Evolutionary conservation across 2,888 invertebrate genomes (phyloP).

Genomic region (Clepsis dumicolana): DNA sequence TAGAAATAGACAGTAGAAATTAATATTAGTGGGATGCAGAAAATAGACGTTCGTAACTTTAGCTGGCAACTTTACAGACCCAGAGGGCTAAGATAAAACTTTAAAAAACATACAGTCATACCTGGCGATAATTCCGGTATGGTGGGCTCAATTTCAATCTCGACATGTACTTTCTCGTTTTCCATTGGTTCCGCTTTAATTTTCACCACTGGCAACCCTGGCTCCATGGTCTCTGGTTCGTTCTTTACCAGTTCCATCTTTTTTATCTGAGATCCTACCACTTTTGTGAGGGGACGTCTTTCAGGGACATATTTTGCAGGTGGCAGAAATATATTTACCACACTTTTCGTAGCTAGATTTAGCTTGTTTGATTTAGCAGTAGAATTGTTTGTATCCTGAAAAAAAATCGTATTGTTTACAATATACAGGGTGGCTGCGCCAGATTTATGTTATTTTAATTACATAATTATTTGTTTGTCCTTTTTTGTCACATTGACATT

Average conservation of each 20-base stretch:
- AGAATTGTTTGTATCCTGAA: slow-evolving; percentile 39
- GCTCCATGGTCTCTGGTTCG: slow-evolving; percentile 27
- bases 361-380: slow-evolving; percentile 20
- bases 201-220: slow-evolving; percentile 38
- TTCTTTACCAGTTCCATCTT: slow-evolving; percentile 15
- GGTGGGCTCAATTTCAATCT: slow-evolving; percentile 16
- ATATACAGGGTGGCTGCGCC: too few relatives aligned
- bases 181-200: slow-evolving; percentile 37
- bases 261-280: slow-evolving; percentile 1
- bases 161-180: slow-evolving; percentile 20
- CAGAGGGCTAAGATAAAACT: too few relatives aligned
- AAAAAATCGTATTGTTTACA: slow-evolving; percentile 17
- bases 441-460: too few relatives aligned
- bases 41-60: too few relatives aligned
- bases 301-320: slow-evolving; percentile 29
- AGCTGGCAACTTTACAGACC: too few relatives aligned
- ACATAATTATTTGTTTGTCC: too few relatives aligned
- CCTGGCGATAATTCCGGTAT: slow-evolving; percentile 15
- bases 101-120: not conserved
- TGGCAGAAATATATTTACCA: slow-evolving; percentile 37
- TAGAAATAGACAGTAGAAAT: too few relatives aligned
- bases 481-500: too few relatives aligned
- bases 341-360: slow-evolving; percentile 22
- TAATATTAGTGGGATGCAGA: too few relatives aligned
- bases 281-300: not conserved